phyloP scores from a whole-genome alignment of 2,888 invertebrate genomes.

The Gerris lacustris region DNA sequence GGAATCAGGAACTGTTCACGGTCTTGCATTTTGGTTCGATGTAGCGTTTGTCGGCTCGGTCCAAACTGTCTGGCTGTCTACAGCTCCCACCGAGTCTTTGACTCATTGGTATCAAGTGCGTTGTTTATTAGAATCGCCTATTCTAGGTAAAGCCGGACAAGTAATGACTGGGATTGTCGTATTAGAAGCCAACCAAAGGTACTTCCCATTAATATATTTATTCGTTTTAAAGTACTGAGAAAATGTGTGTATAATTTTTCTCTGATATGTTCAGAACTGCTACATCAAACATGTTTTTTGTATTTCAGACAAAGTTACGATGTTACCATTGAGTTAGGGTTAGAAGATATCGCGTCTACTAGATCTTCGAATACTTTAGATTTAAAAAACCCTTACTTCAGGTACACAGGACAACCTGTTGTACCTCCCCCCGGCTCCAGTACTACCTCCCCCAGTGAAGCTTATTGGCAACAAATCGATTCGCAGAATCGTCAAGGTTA shows the following conservation, averaged over 20 bases:
- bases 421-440: slow-evolving; percentile 86
- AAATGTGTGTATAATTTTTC: too few species aligned
- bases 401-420: slow-evolving; percentile 86
- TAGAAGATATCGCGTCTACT: slow-evolving; percentile 71
- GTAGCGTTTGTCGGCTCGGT: slow-evolving; percentile 86
- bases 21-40: slow-evolving; percentile 98
- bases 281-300: neutral
- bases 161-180: slow-evolving; percentile 74
- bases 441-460: slow-evolving; percentile 83
- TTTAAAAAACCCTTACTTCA: slow-evolving; percentile 95
- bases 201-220: slow-evolving; percentile 21
- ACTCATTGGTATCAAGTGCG: slow-evolving; percentile 99
- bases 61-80: slow-evolving; percentile 91
- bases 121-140: slow-evolving; percentile 83
- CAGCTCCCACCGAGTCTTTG: slow-evolving; percentile 91
- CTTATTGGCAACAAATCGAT: slow-evolving; percentile 77
- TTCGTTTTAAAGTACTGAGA: neutral
- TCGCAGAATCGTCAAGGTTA: slow-evolving; percentile 48
- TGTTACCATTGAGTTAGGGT: slow-evolving; percentile 84
- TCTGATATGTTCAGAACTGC: too few species aligned
- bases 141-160: slow-evolving; percentile 90
- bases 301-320: slow-evolving; percentile 82
- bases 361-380: slow-evolving; percentile 85
- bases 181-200: slow-evolving; percentile 83
- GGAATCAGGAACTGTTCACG: slow-evolving; percentile 90